These are phyloP conservation scores for Scolopax mira DNA, from an alignment of 2,113 vertebrate species.

Conservation along the genomic window DNA sequence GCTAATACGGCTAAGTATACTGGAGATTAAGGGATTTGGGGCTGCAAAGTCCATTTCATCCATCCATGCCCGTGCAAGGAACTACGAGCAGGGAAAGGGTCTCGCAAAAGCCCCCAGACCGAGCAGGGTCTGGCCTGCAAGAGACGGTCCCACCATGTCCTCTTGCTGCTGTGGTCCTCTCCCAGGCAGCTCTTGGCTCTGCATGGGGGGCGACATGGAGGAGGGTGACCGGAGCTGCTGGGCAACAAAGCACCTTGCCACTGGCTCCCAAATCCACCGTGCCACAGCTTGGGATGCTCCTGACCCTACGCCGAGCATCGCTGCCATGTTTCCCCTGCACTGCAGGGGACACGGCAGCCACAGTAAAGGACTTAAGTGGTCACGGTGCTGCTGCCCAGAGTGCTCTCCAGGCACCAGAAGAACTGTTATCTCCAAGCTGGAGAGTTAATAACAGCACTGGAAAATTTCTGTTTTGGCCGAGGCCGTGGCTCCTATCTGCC, in stretches of 20 bases:
- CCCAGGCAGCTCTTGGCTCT: background rate
- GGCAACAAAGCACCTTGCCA: background rate
- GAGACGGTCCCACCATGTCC: background rate
- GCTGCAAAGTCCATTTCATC: constrained; percentile 41
- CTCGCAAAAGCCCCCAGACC: accelerated
- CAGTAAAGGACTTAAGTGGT: background rate
- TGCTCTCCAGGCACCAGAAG: background rate
- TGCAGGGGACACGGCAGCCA: background rate
- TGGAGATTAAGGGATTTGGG: constrained; percentile 61
- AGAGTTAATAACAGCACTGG: background rate
- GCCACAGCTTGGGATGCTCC: background rate
- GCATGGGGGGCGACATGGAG: accelerated
- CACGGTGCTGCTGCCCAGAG: background rate
- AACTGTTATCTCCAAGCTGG: background rate
- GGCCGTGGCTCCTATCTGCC: background rate
- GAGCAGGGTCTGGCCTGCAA: background rate
- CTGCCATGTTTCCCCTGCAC: no score
- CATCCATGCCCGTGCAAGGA: background rate
- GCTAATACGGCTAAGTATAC: constrained; percentile 57
- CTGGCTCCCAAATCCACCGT: background rate
- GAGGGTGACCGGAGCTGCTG: accelerated
- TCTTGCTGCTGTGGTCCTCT: background rate
- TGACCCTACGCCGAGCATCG: background rate
- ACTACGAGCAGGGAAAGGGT: background rate
- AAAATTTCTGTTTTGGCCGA: background rate